Evolutionary conservation across 2,113 vertebrate genomes (phyloP), one percentile per base, ranked within the genome.

Genomic region (Sciurus niger): DNA sequence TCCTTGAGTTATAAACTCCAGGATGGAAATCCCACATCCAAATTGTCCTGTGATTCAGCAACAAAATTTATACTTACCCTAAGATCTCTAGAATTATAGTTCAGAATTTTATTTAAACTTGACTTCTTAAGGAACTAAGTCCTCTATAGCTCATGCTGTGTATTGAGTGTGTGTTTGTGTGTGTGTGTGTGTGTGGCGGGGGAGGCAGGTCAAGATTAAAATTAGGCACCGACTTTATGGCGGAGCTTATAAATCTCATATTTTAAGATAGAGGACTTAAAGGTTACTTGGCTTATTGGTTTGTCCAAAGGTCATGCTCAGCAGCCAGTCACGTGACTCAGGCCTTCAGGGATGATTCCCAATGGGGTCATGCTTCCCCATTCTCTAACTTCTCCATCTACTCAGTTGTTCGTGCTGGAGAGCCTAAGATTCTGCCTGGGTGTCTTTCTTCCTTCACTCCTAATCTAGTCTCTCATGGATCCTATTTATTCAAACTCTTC

Each of bases 41-140:
- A 87, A 84, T 4, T 84, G 46, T 32, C 51, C 51, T 32, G 25
- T 78, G 65, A 91, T 67, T 83, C 70, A 84, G 55, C 58, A 68
- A 94, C 2, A 96, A 55, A 83, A 89, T 78, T 82, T 68, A 78
- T 40, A 60, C 8, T 53, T 67, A 77, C 11, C 43, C 43, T 40
- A 76, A 60, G 79, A 82, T 25, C 79, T 93, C 88, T 87, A 20
- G 43, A 95, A 67, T 80, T 79, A 67, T 0, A 60, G 60, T 86
- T 43, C 51, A 55, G 13, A 84, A 25, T 65, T 80, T 90, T 43
- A 73, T 67, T 78, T 84, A 43, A 94, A 83, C 18, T 40, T 94
- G 60, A 76, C 16, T 87, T 89, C 48, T 87, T 89, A 91, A 91
- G 82, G 58, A 95, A 93, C 65, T 53, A 96, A 94, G 24, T 0